Evolutionary conservation across 1,140 invertebrate species (phyloP), one percentile per base, ranked within the genome.

Genomic region (Drosophila parvula): DNA sequence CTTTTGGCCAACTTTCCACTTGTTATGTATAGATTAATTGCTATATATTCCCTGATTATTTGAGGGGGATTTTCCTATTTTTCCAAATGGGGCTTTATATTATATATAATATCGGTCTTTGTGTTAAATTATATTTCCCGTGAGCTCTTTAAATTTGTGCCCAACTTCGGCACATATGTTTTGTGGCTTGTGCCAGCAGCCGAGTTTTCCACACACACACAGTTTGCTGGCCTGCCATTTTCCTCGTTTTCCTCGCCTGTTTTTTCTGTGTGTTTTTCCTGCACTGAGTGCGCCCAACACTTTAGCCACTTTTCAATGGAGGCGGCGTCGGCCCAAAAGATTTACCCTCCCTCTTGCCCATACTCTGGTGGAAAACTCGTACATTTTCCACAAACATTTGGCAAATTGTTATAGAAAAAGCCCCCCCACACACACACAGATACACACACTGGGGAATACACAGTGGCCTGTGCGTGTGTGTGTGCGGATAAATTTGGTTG

Each of bases 381-480:
- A 70, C 74, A 74, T 84, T 78, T 85, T 78, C 69, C 27, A 74
- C 78, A 81, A 81, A 78, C 68, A 81, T 85, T 85, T 81, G 78
- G 60, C 74, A 85, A 85, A 85, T 81, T 85, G 63, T 85, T 85
- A 85, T 81, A 81, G 78, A 85, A 85, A 70, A 71, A 59, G 68
- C 63, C 36, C 41, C 63, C 36, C 41, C 18, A 14, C 11, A 36
- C 16, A 22, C 16, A 34, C 30, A 51, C 30, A 71, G 36, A 40
- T 5, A 8, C 61, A 79, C 61, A 69, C 60, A 56, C 56, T n/a
- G 51, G 50, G 68, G 68, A 71, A 71, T 71, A 70, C 40, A 68
- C 34, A 47, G 27, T 34, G 53, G 18, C 56, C 22, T 58, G 44
- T 53, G 18, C 53, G 40, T 51, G 32, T 56, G 34, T 47, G 34